phyloP scores from a whole-genome alignment of 2,888 invertebrate species.

The Podabrus alpinus region DNA sequence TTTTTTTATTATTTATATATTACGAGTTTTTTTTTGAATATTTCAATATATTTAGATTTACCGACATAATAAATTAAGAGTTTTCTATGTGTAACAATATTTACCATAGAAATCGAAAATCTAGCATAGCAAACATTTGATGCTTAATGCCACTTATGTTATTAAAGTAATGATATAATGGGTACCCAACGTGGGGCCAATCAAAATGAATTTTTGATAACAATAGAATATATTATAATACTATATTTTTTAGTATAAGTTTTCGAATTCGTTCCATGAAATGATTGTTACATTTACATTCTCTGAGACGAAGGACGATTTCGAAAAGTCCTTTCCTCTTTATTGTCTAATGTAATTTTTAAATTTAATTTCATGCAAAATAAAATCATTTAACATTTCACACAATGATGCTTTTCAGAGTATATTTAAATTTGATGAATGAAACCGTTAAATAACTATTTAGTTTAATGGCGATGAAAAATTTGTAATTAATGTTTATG shows the following conservation, averaged over 20 bases:
- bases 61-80: not conserved
- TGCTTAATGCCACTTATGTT: too few relatives aligned
- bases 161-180: too few relatives aligned
- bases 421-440: not conserved
- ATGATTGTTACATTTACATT: too few relatives aligned
- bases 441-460: slow-evolving; percentile 5
- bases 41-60: not conserved
- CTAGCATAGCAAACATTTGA: too few relatives aligned
- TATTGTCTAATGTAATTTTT: not conserved
- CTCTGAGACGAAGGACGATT: not conserved
- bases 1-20: not conserved
- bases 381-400: not conserved
- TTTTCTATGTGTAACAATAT: not conserved
- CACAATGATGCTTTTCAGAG: not conserved
- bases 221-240: too few relatives aligned
- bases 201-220: too few relatives aligned
- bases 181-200: too few relatives aligned
- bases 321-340: not conserved
- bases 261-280: too few relatives aligned
- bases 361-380: not conserved
- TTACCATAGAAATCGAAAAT: not conserved
- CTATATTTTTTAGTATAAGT: too few relatives aligned
- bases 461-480: not conserved
- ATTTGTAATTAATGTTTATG: slow-evolving; percentile 3
- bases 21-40: not conserved